Evolutionary conservation across 2,113 vertebrate species (phyloP).

Genomic region (Ceyx margarethae): DNA sequence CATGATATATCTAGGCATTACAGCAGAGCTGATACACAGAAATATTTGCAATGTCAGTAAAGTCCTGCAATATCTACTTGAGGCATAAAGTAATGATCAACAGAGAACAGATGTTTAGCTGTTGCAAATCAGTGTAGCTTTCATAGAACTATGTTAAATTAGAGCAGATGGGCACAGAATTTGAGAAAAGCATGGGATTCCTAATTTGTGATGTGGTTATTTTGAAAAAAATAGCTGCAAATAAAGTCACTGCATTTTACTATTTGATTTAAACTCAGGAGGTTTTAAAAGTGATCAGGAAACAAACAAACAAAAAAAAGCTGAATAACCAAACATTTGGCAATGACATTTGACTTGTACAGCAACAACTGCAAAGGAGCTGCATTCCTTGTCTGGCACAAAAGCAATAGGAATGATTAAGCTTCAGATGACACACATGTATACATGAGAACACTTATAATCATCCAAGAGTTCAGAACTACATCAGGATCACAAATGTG

Average conservation of each 20-base stretch:
- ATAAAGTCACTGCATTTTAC: not conserved
- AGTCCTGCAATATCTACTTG: not conserved
- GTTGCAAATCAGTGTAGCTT: not conserved
- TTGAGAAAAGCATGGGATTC: not conserved
- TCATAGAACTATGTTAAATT: not conserved
- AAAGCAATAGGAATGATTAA: slow-evolving; percentile 25
- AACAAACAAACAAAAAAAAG: slow-evolving; percentile 8
- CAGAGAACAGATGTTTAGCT: not conserved
- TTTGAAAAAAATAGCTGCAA: not conserved
- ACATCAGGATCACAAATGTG: not conserved
- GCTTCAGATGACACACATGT: slow-evolving; percentile 13
- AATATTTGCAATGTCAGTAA: not conserved
- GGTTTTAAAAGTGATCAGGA: not conserved
- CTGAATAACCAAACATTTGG: slow-evolving; percentile 20
- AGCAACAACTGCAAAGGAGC: not conserved
- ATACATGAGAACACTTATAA: not conserved
- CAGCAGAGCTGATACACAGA: not conserved
- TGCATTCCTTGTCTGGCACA: not conserved
- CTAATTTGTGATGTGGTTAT: not conserved
- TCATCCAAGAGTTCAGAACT: not conserved
- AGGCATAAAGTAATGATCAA: not conserved
- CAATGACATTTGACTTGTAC: slow-evolving; percentile 1
- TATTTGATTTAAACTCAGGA: not conserved
- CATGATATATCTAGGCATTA: not conserved
- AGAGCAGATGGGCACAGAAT: not conserved